phyloP scores from a whole-genome alignment of 2,797 vertebrate genomes.

The Danio kyathit region DNA sequence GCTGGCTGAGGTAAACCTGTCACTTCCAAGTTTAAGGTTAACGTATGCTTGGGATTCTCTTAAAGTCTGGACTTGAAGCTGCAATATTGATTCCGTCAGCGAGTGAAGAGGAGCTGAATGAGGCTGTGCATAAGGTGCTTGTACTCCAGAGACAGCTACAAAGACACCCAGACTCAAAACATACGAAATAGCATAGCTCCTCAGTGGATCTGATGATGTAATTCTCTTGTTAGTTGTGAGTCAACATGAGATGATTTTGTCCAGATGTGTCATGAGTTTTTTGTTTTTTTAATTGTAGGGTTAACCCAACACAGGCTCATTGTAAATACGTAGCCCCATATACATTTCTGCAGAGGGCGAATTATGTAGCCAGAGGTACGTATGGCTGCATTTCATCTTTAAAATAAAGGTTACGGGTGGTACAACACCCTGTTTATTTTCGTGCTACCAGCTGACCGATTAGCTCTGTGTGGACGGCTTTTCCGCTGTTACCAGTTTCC shows the following conservation, averaged over 20 bases:
- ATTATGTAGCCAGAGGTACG: too few relatives aligned
- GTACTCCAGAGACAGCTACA: slow-evolving; percentile 28
- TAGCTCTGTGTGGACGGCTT: too few relatives aligned
- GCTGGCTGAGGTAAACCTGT: slow-evolving; percentile 43
- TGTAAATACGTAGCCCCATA: too few relatives aligned
- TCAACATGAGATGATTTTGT: slow-evolving; percentile 26
- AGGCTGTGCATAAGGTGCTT: slow-evolving; percentile 22
- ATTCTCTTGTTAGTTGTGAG: slow-evolving; percentile 39
- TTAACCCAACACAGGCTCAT: too few relatives aligned
- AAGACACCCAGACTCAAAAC: slow-evolving; percentile 32
- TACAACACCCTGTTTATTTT: too few relatives aligned
- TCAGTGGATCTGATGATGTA: slow-evolving; percentile 54
- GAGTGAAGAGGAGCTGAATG: slow-evolving; percentile 35
- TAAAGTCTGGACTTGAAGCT: slow-evolving; percentile 22
- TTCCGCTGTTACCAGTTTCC: too few relatives aligned
- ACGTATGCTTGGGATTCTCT: slow-evolving; percentile 43
- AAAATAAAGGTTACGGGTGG: too few relatives aligned
- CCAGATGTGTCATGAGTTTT: slow-evolving; percentile 5
- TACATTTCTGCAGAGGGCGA: too few relatives aligned
- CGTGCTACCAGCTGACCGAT: too few relatives aligned
- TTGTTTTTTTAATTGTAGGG: too few relatives aligned
- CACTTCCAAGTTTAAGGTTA: slow-evolving; percentile 48
- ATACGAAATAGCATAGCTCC: slow-evolving; percentile 17
- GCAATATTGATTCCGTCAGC: slow-evolving; percentile 30
- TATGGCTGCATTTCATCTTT: too few relatives aligned